Evolutionary conservation across 2,888 invertebrate species (phyloP).

Genomic region (Watsonalla binaria): DNA sequence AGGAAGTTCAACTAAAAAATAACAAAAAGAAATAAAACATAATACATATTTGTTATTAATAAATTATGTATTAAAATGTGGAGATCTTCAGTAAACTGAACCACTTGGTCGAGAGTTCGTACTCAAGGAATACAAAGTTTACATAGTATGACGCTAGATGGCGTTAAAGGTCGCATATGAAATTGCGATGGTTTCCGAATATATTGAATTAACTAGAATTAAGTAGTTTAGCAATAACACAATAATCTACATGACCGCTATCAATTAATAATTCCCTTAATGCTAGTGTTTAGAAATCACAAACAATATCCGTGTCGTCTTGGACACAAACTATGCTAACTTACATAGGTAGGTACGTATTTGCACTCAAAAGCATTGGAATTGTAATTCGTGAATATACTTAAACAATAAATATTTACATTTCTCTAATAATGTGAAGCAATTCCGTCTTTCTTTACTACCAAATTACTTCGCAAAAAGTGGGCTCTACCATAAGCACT

Average conservation of each 20-base stretch:
- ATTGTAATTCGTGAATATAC: constrained; percentile 44
- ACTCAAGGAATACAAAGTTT: background rate
- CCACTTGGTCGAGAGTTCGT: background rate
- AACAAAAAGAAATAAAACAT: too few species aligned
- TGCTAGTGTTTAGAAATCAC: constrained; percentile 27
- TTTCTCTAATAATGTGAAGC: constrained; percentile 11
- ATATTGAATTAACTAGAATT: background rate
- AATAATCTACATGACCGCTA: background rate
- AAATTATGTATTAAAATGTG: too few species aligned
- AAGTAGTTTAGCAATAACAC: background rate
- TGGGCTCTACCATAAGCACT: too few species aligned
- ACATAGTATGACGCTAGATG: background rate
- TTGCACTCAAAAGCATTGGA: constrained; percentile 64
- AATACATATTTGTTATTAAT: too few species aligned
- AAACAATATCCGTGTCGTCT: constrained; percentile 32
- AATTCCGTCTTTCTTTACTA: constrained; percentile 7
- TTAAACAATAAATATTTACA: constrained; percentile 28
- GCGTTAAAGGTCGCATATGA: background rate
- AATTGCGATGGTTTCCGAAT: background rate
- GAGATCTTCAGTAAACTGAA: too few species aligned
- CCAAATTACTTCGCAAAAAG: too few species aligned
- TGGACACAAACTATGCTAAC: constrained; percentile 21
- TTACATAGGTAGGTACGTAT: constrained; percentile 26
- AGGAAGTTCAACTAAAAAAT: too few species aligned
- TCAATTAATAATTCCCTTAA: constrained; percentile 8